These are phyloP conservation scores for Peromyscus californicus DNA, from an alignment of 2,113 vertebrate genomes.

Conservation along the genomic window DNA sequence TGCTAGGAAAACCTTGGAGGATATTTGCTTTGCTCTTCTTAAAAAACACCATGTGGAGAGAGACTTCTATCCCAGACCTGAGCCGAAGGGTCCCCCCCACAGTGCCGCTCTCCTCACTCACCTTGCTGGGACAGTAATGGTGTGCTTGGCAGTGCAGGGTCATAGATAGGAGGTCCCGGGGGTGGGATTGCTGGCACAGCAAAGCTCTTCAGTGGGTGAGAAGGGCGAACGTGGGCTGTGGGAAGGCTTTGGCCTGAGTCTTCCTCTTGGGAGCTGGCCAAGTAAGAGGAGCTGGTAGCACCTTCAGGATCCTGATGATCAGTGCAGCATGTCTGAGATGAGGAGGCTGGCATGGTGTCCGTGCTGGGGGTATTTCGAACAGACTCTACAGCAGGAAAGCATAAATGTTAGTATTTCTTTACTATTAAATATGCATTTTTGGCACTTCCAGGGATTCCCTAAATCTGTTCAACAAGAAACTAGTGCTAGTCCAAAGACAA, in stretches of 20 bases:
- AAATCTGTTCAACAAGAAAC: neutral
- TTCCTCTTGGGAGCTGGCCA: conserved; percentile 93
- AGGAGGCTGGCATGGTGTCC: conserved; percentile 93
- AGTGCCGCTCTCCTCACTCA: conserved; percentile 85
- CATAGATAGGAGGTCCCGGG: conserved; percentile 88
- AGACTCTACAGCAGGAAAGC: conserved; percentile 89
- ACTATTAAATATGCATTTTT: neutral
- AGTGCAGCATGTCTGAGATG: conserved; percentile 90
- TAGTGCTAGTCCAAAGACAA: neutral
- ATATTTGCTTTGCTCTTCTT: neutral
- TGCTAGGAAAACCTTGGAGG: neutral
- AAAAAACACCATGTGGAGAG: neutral
- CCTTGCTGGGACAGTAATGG: conserved; percentile 96
- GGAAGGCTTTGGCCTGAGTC: conserved; percentile 92
- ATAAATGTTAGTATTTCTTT: conserved; percentile 61
- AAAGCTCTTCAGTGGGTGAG: conserved; percentile 98
- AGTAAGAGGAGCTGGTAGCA: conserved; percentile 89
- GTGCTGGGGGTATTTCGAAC: conserved; percentile 96
- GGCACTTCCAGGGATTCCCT: neutral
- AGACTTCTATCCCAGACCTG: neutral
- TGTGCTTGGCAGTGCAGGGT: conserved; percentile 94
- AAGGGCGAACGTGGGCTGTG: conserved; percentile 93
- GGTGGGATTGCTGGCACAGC: conserved; percentile 93
- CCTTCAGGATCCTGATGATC: conserved; percentile 94
- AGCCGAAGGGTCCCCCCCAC: neutral